These are phyloP conservation scores for Sprattus sprattus DNA, from an alignment of 2,113 vertebrate species.

Conservation along the genomic window DNA sequence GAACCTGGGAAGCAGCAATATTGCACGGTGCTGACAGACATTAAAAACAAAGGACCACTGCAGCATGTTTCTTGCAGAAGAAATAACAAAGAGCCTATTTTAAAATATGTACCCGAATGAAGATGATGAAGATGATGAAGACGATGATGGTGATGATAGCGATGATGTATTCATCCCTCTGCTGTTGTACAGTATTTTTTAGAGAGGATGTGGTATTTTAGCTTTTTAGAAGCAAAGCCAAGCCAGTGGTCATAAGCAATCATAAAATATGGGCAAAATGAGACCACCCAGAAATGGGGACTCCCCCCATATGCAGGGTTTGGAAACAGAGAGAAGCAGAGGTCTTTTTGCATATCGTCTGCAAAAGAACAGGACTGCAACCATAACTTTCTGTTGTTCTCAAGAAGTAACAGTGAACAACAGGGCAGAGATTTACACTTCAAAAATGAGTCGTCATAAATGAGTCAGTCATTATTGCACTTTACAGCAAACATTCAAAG, in stretches of 20 bases:
- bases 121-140: not conserved
- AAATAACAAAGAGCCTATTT: slow-evolving; percentile 8
- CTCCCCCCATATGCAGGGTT: not conserved
- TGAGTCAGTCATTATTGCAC: not conserved
- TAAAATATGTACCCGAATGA: not conserved
- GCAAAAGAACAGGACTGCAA: not conserved
- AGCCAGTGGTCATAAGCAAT: slow-evolving; percentile 3
- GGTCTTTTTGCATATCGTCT: not conserved
- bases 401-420: not conserved
- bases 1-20: not conserved
- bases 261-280: slow-evolving; percentile 4
- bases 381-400: not conserved
- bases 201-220: slow-evolving; percentile 6
- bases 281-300: not conserved
- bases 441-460: not conserved
- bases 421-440: not conserved
- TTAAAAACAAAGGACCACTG: not conserved
- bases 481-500: not conserved
- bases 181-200: not conserved
- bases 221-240: not conserved
- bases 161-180: not conserved
- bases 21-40: not conserved
- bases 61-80: not conserved
- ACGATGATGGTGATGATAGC: not conserved
- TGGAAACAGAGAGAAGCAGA: not conserved